A percentile compares a stretch with the other conserved stretches of the same genome.
phyloP scores from a whole-genome alignment of 2,797 vertebrate genomes.

The Diceros bicornis region DNA sequence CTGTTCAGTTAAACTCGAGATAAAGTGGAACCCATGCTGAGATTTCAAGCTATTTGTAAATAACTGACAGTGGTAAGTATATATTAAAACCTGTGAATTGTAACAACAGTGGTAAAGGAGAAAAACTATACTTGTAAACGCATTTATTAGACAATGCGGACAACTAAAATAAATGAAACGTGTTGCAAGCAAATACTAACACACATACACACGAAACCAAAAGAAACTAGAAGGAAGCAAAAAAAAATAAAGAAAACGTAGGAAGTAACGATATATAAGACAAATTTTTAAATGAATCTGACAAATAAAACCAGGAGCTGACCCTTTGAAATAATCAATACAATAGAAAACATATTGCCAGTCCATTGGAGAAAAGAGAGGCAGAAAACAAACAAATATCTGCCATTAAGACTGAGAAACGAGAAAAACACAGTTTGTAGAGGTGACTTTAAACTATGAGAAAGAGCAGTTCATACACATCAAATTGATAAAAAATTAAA shows the following conservation, averaged over 20 bases:
- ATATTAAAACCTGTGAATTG: neutral
- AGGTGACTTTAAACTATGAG: slow-evolving; percentile 22
- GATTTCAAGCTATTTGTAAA: slow-evolving; percentile 33
- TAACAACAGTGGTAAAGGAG: neutral
- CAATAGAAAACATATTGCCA: neutral
- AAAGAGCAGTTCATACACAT: neutral
- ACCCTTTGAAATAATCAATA: neutral
- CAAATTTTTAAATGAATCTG: neutral
- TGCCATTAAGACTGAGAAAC: neutral
- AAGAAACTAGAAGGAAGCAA: neutral
- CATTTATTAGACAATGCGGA: neutral
- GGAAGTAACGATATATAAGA: neutral
- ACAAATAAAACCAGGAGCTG: neutral
- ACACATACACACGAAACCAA: neutral
- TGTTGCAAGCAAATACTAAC: neutral
- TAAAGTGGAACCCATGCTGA: neutral
- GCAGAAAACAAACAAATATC: neutral
- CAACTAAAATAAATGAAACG: neutral
- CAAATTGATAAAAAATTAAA: neutral
- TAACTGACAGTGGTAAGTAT: neutral
- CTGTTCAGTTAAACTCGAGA: neutral
- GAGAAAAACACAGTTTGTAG: neutral
- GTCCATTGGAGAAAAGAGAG: neutral
- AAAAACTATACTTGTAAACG: neutral
- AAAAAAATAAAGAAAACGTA: neutral